Conservation (phyloP, 2,797 vertebrate genomes). For the Ibycter americanus region DNA sequence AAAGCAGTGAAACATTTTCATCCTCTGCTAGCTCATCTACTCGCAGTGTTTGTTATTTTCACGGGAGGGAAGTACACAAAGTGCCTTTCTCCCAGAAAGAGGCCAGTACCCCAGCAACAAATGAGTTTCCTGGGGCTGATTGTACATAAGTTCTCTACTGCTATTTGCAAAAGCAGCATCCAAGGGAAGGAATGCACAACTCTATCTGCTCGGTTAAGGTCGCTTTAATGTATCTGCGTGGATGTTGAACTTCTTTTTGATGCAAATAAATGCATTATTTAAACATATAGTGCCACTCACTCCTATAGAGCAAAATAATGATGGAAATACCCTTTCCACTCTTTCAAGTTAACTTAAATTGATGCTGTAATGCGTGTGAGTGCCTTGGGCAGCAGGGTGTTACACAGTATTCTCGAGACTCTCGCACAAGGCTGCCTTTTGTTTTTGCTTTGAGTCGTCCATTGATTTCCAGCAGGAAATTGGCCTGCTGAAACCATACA, state of each 20-base stretch:
- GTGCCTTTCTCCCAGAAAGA: not conserved
- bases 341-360: not conserved
- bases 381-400: not conserved
- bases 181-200: not conserved
- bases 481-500: not conserved
- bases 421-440: not conserved
- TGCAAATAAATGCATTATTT: not conserved
- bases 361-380: not conserved
- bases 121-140: not conserved
- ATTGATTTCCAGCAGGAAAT: not conserved
- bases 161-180: not conserved
- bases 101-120: not conserved
- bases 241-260: not conserved
- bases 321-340: not conserved
- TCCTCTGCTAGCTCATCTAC: not conserved
- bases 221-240: not conserved
- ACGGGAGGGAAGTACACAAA: not conserved
- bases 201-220: not conserved
- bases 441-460: not conserved
- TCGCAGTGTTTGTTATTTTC: not conserved
- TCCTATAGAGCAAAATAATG: not conserved
- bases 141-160: not conserved
- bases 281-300: not conserved
- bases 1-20: not conserved
- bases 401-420: not conserved